Conservation (phyloP, 2,888 invertebrate genomes). For the Calliscelio sp. region DNA sequence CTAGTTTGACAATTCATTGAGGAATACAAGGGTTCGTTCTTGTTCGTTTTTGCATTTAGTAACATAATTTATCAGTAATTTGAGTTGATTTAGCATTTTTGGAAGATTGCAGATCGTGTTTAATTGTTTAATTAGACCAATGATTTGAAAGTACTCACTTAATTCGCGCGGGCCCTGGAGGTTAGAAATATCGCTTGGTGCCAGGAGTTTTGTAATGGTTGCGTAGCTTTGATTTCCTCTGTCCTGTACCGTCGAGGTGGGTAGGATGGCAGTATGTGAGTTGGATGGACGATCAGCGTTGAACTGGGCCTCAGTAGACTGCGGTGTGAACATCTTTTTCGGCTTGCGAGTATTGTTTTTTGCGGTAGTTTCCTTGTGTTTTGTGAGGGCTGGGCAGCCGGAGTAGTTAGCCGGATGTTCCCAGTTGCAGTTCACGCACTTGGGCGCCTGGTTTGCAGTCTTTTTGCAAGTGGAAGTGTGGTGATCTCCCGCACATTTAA, state of each 20-base stretch:
- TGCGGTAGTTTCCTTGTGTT: background rate
- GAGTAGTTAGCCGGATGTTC: background rate
- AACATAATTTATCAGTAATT: background rate
- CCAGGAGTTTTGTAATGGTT: too few relatives aligned
- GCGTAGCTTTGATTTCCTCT: too few relatives aligned
- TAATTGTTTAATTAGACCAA: background rate
- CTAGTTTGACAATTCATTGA: background rate
- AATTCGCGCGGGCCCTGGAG: too few relatives aligned
- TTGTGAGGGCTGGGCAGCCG: background rate
- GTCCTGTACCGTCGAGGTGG: too few relatives aligned
- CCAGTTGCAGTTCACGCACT: constrained; percentile 1
- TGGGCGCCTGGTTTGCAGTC: background rate
- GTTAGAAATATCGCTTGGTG: too few relatives aligned
- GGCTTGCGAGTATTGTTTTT: too few relatives aligned
- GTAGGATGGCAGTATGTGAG: too few relatives aligned
- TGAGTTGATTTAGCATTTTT: background rate
- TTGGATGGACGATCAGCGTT: too few relatives aligned
- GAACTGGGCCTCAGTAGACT: too few relatives aligned
- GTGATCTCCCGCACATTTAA: background rate
- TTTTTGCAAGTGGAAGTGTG: background rate
- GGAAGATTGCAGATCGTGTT: background rate
- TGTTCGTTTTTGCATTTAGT: background rate
- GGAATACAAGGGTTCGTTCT: background rate
- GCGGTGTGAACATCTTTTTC: too few relatives aligned
- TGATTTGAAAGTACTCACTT: background rate